Conservation (phyloP, 2,888 invertebrate species). For the Eilema depressum region DNA sequence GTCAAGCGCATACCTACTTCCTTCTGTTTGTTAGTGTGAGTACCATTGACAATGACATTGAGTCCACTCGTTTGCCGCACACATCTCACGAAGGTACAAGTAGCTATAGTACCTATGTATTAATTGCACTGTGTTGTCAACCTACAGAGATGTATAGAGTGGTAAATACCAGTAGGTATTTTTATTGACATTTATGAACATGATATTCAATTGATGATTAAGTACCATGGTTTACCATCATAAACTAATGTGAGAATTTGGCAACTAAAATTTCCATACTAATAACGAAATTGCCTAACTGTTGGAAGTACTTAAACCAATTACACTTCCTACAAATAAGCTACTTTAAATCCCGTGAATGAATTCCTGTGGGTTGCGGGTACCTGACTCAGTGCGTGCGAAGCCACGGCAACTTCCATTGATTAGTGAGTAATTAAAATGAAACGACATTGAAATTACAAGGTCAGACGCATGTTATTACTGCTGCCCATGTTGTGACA, state of each 20-base stretch:
- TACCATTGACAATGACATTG: conserved; percentile 36
- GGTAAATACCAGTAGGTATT: background rate
- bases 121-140: background rate
- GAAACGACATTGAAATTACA: conserved; percentile 4
- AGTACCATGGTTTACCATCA: too few relatives aligned
- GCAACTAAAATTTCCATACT: too few relatives aligned
- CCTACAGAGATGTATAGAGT: background rate
- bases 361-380: background rate
- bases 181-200: too few relatives aligned
- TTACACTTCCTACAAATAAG: too few relatives aligned
- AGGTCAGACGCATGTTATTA: conserved; percentile 4
- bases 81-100: background rate
- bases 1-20: conserved; percentile 11
- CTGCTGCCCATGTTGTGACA: conserved; percentile 8
- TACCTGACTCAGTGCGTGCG: background rate
- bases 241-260: too few relatives aligned
- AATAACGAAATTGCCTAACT: too few relatives aligned
- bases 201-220: too few relatives aligned
- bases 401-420: background rate
- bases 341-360: too few relatives aligned
- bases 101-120: background rate
- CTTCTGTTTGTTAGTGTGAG: conserved; percentile 12
- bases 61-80: conserved; percentile 25
- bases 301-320: too few relatives aligned
- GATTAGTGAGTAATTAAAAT: conserved; percentile 1